phyloP scores from a whole-genome alignment of 2,888 invertebrate genomes.

The Schrankia costaestrigalis region DNA sequence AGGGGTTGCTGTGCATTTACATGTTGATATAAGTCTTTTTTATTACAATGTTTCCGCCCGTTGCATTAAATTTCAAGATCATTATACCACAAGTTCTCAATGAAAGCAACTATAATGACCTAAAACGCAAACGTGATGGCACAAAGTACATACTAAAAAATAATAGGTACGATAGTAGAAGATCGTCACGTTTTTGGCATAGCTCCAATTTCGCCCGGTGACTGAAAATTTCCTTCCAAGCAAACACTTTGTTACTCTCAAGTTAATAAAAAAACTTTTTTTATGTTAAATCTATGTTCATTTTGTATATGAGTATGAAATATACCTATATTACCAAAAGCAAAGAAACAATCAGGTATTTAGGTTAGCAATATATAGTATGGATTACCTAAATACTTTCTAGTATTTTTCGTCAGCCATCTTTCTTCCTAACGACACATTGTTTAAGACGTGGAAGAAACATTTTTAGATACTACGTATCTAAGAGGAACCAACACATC shows the following conservation, averaged over 20 bases:
- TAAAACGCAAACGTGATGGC: background rate
- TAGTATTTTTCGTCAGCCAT: too few species aligned
- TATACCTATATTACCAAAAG: too few species aligned
- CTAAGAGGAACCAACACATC: too few species aligned
- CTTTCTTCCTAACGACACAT: conserved; percentile 1
- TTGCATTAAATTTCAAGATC: too few species aligned
- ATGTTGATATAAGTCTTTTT: too few species aligned
- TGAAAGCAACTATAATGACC: background rate
- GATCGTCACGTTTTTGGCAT: conserved; percentile 3
- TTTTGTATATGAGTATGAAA: background rate
- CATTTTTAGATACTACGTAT: too few species aligned
- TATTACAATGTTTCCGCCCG: too few species aligned
- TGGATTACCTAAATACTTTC: too few species aligned
- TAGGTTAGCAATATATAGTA: too few species aligned
- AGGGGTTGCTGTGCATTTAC: too few species aligned
- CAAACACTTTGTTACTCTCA: background rate
- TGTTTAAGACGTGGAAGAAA: conserved; percentile 1
- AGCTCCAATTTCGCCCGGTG: conserved; percentile 1
- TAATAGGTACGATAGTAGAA: conserved; percentile 1
- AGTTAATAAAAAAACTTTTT: background rate
- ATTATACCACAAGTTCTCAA: too few species aligned
- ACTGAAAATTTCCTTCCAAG: conserved; percentile 2
- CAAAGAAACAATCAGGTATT: too few species aligned
- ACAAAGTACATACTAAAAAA: background rate
- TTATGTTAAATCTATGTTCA: background rate